Conservation (phyloP, 2,888 invertebrate species). For the Liodrosophila aerea region DNA sequence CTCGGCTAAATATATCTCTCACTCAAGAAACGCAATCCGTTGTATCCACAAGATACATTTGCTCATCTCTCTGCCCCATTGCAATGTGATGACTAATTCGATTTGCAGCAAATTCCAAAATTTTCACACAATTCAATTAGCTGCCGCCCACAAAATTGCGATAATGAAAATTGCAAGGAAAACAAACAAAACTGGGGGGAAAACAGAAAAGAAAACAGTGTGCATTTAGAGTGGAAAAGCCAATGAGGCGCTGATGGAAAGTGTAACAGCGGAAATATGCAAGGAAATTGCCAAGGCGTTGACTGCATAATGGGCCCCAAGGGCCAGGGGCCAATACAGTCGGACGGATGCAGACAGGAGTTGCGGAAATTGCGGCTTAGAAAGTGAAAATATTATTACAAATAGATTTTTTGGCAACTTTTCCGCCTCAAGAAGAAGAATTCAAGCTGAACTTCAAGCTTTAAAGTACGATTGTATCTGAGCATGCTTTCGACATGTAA, state of each 20-base stretch:
- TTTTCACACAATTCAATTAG: constrained; percentile 77
- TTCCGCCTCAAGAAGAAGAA: background rate
- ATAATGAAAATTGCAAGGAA: constrained; percentile 59
- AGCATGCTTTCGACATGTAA: constrained; percentile 8
- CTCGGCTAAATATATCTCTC: too few relatives aligned
- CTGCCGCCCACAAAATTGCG: constrained; percentile 61
- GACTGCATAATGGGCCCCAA: constrained; percentile 45
- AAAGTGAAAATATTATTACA: background rate
- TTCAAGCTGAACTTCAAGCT: too few relatives aligned
- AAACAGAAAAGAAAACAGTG: constrained; percentile 19
- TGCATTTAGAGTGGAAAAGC: constrained; percentile 36
- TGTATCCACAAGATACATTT: background rate
- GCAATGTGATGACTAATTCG: constrained; percentile 18
- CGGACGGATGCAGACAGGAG: constrained; percentile 34
- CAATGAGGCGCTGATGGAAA: constrained; percentile 62
- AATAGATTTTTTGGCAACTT: background rate
- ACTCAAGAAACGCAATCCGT: background rate
- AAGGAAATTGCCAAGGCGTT: constrained; percentile 80
- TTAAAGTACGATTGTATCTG: too few relatives aligned
- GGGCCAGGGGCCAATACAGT: constrained; percentile 1
- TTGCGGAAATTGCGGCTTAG: constrained; percentile 63
- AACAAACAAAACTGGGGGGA: constrained; percentile 56
- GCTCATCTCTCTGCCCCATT: too few relatives aligned
- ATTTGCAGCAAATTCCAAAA: constrained; percentile 19
- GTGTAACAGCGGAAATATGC: constrained; percentile 79